Evolutionary conservation across 2,888 invertebrate genomes (phyloP).

Genomic region (Galeruca laticollis): DNA sequence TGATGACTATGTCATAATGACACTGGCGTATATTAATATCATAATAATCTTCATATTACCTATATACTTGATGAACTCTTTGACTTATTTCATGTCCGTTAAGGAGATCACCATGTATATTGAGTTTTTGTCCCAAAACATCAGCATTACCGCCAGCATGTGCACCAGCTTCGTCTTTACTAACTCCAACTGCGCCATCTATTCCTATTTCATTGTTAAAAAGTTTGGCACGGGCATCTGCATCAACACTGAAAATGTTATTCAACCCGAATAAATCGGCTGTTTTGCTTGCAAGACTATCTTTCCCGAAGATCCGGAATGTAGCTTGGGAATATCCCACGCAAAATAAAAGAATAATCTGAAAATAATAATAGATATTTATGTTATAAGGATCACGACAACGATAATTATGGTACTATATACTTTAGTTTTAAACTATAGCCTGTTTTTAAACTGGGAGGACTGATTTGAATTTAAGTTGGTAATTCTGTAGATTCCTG

Average conservation of each 20-base stretch:
- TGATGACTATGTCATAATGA: too few species aligned
- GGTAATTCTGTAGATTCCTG: too few species aligned
- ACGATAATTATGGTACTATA: too few species aligned
- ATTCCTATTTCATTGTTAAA: conserved; percentile 12
- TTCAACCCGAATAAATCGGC: neutral
- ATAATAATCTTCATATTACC: neutral
- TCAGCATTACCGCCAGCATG: conserved; percentile 18
- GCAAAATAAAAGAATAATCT: conserved; percentile 1
- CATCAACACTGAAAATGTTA: conserved; percentile 16
- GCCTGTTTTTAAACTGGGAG: too few species aligned
- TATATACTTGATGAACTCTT: conserved; percentile 15
- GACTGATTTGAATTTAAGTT: too few species aligned
- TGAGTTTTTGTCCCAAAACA: conserved; percentile 20
- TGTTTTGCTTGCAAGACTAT: neutral
- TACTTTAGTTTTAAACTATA: too few species aligned
- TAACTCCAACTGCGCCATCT: conserved; percentile 17
- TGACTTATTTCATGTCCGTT: conserved; percentile 6
- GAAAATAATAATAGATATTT: neutral
- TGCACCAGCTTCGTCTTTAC: conserved; percentile 6
- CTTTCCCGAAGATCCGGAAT: neutral
- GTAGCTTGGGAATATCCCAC: conserved; percentile 6
- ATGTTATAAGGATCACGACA: too few species aligned
- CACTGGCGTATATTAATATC: too few species aligned
- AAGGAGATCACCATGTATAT: conserved; percentile 10
- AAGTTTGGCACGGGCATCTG: conserved; percentile 12